Base-by-base conservation (phyloP, 2,113 vertebrate genomes). In the Carettochelys insculpta region DNA sequence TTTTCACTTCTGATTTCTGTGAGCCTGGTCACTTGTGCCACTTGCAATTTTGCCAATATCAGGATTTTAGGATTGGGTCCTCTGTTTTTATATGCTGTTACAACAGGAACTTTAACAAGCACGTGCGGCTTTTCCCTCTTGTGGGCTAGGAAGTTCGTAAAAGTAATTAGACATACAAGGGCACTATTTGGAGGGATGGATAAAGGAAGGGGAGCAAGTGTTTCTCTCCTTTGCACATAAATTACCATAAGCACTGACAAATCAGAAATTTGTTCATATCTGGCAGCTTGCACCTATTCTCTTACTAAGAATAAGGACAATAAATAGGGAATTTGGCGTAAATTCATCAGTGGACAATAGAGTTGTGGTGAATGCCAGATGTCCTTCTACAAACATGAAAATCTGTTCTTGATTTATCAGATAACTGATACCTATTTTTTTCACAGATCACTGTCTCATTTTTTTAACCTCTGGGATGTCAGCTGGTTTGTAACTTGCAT, bases 371-470 rank as follows among this genome's bases (percentile, higher is more conserved):
- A 68, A 43, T 48, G 53, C 78, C 84, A 50, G 19, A 8, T 6
- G 80, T 87, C 20, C 0, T 27, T 6, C 19, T 83, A 43, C n/a
- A 50, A 85, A 83, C 80, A 83, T 86, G 61, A 83, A 95, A 85
- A 81, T 45, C 43, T 91, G 38, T 89, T 92, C 93, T 90, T 93
- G 94, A 92, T 94, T 93, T 47, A 3, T 82, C 50, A 83, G 93
- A 86, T 96, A 92, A 53, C 90, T 50, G 92, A 92, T 75, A 92
- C 82, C 34, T 8, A 54, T n/a, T 83, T 92, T 89, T 77, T 58
- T 38, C 86, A 96, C 90, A 82, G 94, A 86, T 85, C 91, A 93
- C 97, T 95, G 97, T 87, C 95, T 98, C 96, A 96, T 83, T 94
- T 97, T 93, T 87, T 94, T 95, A 97, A 94, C 93, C 87, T 51